Base-by-base conservation (phyloP, 2,888 invertebrate species). In the Fissipunctia ypsillon region DNA sequence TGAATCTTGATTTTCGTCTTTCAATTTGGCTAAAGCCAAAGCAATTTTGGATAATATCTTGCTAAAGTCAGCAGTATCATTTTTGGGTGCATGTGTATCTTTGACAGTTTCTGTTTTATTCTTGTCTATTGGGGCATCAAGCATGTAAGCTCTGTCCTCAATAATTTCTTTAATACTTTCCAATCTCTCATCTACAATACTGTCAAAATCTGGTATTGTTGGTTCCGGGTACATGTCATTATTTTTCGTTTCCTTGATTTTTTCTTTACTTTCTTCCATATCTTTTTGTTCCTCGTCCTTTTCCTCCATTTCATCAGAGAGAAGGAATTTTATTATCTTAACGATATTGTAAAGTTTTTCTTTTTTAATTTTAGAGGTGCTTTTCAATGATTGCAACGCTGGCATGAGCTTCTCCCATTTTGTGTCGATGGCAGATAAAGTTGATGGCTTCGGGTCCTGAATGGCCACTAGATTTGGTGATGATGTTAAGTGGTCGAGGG, bases 341-440 rank as follows among this genome's bases (percentile, higher is more conserved):
- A 84, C 61, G 9, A 87, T 78, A n/a, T 89, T 87, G 0, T 74
- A 77, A 0, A 90, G 85, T 67, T 75, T 86, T 50, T 88, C 88
- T 73, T 88, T 87, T 60, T 85, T 89, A 4, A 82, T 65, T 64
- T 74, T 77, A 0, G 85, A 73, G 1, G 67, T 77, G 45, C 76
- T 81, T 83, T 83, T 87, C 0, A 85, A 74, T n/a, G 67, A 43
- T 60, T 89, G 76, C 9, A 85, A 56, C 3, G 73, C 74, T 69
- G 84, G 79, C n/a, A 81, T 56, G 0, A 85, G 52, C 7, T 83
- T 60, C 2, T 83, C 78, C 85, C 84, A 84, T 64, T 85, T 77
- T 31, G 68, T 28, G 10, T 65, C 31, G 1, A 59, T 69, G 5
- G 48, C 52, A 28, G 38, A 16, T 52, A 60, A 43, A 25, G 54